These are phyloP conservation scores for Pseudomyrmex dendroicus DNA, from an alignment of 1,140 invertebrate species.

Conservation along the genomic window DNA sequence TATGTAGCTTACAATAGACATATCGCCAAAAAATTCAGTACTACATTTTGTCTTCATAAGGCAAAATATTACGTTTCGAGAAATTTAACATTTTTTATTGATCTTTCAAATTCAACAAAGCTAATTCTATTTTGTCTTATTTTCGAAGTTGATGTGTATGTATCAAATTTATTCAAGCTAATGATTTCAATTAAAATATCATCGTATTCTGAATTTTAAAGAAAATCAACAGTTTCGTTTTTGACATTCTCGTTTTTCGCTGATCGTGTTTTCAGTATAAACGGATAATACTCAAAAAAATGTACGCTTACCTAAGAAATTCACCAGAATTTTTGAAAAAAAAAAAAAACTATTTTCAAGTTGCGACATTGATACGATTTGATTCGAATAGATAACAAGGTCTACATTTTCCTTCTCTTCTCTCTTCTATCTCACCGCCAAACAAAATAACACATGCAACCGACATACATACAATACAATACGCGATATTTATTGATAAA, in stretches of 20 bases:
- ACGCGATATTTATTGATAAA: conserved; percentile 54
- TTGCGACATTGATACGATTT: conserved; percentile 45
- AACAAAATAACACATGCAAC: conserved; percentile 24
- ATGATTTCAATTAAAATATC: neutral
- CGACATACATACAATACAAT: conserved; percentile 22
- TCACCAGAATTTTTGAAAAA: conserved; percentile 8
- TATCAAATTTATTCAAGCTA: neutral
- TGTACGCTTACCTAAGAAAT: neutral
- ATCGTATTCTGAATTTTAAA: neutral
- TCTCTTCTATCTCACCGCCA: neutral
- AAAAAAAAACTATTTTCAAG: neutral
- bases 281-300: neutral
- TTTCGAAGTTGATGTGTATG: too few relatives aligned
- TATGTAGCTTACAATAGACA: too few relatives aligned
- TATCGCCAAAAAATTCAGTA: too few relatives aligned
- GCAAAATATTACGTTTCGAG: too few relatives aligned
- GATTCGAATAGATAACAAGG: neutral
- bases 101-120: too few relatives aligned
- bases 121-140: too few relatives aligned
- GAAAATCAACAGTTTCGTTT: neutral
- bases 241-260: conserved; percentile 6
- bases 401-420: neutral
- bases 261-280: neutral
- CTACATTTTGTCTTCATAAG: too few relatives aligned
- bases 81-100: too few relatives aligned